A percentile compares a stretch with the other conserved stretches of the same genome.
Evolutionary conservation across 2,888 invertebrate genomes (phyloP).

Genomic region (Gerris lacustris): DNA sequence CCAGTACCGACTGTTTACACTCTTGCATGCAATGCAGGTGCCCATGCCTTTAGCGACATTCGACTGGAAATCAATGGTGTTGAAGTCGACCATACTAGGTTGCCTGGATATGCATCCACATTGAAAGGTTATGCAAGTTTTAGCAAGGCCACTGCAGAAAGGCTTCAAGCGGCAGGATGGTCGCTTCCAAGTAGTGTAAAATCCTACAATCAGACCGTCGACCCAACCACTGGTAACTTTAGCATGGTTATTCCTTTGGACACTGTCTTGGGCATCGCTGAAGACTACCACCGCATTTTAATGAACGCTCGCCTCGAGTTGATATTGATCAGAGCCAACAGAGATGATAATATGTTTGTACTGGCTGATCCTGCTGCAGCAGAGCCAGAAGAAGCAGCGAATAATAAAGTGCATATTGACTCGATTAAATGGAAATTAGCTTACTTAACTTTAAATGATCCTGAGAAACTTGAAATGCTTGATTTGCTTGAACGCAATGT

Average conservation of each 20-base stretch:
- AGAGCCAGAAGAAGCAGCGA: no score
- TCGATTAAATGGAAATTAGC: slow-evolving; percentile 25
- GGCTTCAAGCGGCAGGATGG: no score
- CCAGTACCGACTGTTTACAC: no score
- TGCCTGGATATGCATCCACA: no score
- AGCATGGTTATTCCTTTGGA: slow-evolving; percentile 24
- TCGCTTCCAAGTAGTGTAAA: no score
- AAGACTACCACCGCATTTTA: slow-evolving; percentile 24
- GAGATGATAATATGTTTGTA: slow-evolving; percentile 15
- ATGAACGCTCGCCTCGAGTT: slow-evolving; percentile 14
- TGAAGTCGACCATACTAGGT: slow-evolving; percentile 16
- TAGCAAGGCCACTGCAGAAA: no score
- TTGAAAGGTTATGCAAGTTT: no score
- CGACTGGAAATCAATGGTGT: slow-evolving; percentile 18
- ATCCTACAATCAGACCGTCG: no score
- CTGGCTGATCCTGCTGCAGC: no score
- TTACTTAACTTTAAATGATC: slow-evolving; percentile 25
- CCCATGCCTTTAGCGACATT: slow-evolving; percentile 20
- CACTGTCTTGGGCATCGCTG: slow-evolving; percentile 25
- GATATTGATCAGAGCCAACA: slow-evolving; percentile 10
- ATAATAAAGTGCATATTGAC: no score
- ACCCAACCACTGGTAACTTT: background rate
- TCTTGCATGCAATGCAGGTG: slow-evolving; percentile 17
- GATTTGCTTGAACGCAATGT: slow-evolving; percentile 17
- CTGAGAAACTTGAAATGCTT: slow-evolving; percentile 27